phyloP scores from a whole-genome alignment of 2,888 invertebrate species.

The Acrocera orbiculus region DNA sequence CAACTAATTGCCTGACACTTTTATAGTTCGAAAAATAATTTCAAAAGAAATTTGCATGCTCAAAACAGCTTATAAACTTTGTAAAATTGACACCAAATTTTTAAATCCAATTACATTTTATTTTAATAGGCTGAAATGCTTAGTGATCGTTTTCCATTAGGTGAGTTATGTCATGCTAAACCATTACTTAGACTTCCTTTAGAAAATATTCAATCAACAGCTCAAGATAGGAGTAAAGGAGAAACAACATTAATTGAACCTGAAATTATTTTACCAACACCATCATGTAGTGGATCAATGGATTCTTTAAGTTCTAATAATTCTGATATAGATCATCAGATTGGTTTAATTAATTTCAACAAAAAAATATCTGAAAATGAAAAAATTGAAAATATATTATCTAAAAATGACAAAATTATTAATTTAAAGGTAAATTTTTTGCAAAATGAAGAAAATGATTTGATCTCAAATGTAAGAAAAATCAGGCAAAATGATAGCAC shows the following conservation, averaged over 20 bases:
- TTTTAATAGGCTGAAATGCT: conserved; percentile 13
- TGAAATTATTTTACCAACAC: conserved; percentile 11
- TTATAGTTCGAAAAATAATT: too few relatives aligned
- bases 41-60: too few relatives aligned
- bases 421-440: too few relatives aligned
- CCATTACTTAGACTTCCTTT: conserved; percentile 12
- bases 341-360: conserved; percentile 13
- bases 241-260: conserved; percentile 1
- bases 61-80: too few relatives aligned
- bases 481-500: conserved; percentile 15
- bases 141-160: conserved; percentile 12
- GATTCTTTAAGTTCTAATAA: conserved; percentile 15
- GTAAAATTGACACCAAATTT: background rate
- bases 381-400: conserved; percentile 1
- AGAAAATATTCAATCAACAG: conserved; percentile 7
- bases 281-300: conserved; percentile 15
- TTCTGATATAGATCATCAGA: conserved; percentile 12
- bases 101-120: background rate
- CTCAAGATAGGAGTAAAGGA: background rate
- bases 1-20: too few relatives aligned
- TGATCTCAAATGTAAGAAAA: conserved; percentile 7
- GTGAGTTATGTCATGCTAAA: conserved; percentile 15
- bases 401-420: too few relatives aligned
- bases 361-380: conserved; percentile 7
- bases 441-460: background rate